Evolutionary conservation across 2,888 invertebrate genomes (phyloP), one percentile per base, ranked within the genome.

Genomic region (Fragum fragum): DNA sequence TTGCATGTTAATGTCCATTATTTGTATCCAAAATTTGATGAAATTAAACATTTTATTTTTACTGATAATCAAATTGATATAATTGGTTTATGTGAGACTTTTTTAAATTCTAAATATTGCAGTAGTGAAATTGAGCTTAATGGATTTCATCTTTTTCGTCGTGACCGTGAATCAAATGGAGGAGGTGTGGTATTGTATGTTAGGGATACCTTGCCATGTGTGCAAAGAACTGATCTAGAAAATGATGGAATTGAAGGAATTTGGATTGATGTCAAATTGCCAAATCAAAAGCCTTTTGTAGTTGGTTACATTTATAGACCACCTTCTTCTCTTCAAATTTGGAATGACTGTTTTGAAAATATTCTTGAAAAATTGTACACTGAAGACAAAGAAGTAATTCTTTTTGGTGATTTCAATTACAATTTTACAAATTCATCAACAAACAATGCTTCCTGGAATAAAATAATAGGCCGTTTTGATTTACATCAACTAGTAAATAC

Each of bases 21-120:
- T n/a, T 18, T 70, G 26, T 70, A 70, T 26, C 70, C 52, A 32
- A 70, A 70, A 28, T 18, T 70, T 1, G 39, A 70, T 52, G 70
- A 70, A 52, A 70, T 52, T 21, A 70, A 52, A 52, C 26, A 21
- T n/a, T 21, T 52, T 9, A 11, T 52, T 52, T 16, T 11, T 52
- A 16, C 5, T 9, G 14, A 47, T 14, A 47, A 3, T 9, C 47
- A 47, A 47, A 47, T n/a, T 47, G 47, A 47, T 47, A 47, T 47
- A 3, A 3, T 47, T 9, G 47, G 47, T 9, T n/a, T 47, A 47
- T 5, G 47, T 9, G 47, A 47, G 14, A 47, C 47, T 3, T 47
- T 47, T n/a, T 47, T 47, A 47, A 47, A 3, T 18, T 5, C 5
- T 47, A n/a, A 14, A 16, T n/a, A 47, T 47, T 2, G 47, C 2